Evolutionary conservation across 2,113 vertebrate genomes (phyloP), one percentile per base, ranked within the genome.

Genomic region (Meriones unguiculatus): DNA sequence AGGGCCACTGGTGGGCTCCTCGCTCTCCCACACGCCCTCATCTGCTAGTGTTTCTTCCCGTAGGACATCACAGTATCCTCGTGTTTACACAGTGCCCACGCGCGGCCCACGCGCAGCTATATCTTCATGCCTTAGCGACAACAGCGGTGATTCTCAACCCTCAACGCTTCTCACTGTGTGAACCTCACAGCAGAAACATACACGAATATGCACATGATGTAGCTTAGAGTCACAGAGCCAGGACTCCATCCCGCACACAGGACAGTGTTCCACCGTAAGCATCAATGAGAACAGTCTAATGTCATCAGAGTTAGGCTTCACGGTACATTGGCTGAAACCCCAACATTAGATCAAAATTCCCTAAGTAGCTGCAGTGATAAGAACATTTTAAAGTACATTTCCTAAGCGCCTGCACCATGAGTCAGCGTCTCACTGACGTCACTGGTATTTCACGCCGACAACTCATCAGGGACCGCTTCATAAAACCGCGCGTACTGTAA

Each of bases 381-480:
- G 94, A 87, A 86, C 59, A 73, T 78, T n/a, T 88, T 75, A 87
- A 93, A 94, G 89, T 35, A 90, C 62, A 57, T 93, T 92, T 93
- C 87, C 93, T 87, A 94, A 88, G 84, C 46, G 90, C 64, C 84
- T 94, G 28, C 20, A 90, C 85, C 75, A 78, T n/a, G 35, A 94
- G 64, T 92, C 76, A 88, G 73, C 69, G 54, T 64, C 93, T 94
- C 86, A 80, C 52, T 94, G 91, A 94, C 46, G 67, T 86, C 93
- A 95, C 8, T 95, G n/a, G 76, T 90, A 90, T n/a, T 94, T 95
- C 96, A 93, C 95, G 96, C 97, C 94, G 65, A 94, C 41, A 95
- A 95, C 86, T 95, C 86, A 93, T 95, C 96, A 97, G 92, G 78
- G 67, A 82, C 59, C n/a, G 78, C 57, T 93, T 94, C 81, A 86